Base-by-base conservation (phyloP, 2,797 vertebrate genomes). In the Clarias laeviceps region DNA sequence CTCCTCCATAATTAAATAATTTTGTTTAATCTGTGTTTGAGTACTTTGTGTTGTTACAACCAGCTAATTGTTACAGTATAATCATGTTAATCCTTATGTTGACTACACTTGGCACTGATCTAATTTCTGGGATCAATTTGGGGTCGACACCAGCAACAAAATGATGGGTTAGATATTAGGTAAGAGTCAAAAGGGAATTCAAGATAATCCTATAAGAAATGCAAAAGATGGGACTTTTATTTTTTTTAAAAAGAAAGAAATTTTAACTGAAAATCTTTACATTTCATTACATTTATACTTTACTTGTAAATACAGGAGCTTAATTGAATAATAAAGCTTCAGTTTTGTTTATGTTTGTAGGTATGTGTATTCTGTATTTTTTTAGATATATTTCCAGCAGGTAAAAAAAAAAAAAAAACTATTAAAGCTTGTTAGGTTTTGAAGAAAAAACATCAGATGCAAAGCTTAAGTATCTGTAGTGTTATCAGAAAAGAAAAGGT, bases 1-100 rank as follows among this genome's bases (percentile, higher is more conserved):
- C 29, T 82, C 32, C 29, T 57, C 29, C 5, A 11, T 66, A 87
- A 80, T 87, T 84, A 87, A 84, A 66, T 59, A 14, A 4, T 22
- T 80, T 64, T 65, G 59, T 84, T 79, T 69, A 69, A 69, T 70
- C 14, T 69, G 74, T 32, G n/a, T 80, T 45, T 79, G 32, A 70
- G 24, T 70, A 56, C 22, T 32, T 65, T 73, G 61, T 69, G 18
- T 57, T 45, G 50, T 12, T 56, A 29, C 11, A 29, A 32, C 45
- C n/a, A 56, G 50, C 73, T 69, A 14, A 65, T 65, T 29, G 32
- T 69, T 37, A 9, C 66, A 69, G 18, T 37, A 69, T 37, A 69
- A 69, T 69, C 66, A 37, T 69, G 66, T 69, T 68, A 34, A 20
- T 34, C 17, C 65, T 68, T 68, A 22, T 65, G 12, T 68, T 20